Base-by-base conservation (phyloP, 2,797 vertebrate genomes). In the Hippocampus kuda region DNA sequence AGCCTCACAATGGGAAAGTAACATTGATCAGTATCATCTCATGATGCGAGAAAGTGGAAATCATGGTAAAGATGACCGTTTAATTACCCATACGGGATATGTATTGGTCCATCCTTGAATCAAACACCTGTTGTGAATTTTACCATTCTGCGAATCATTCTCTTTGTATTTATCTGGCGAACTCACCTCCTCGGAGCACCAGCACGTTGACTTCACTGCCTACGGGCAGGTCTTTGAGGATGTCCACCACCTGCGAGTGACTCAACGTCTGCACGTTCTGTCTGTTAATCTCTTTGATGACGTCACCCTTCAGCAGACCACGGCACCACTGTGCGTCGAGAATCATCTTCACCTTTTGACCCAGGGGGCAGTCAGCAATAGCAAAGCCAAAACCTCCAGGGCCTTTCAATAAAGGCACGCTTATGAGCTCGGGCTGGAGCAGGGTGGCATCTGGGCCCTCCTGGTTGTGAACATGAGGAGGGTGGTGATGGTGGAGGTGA, bases 291-390 rank as follows among this genome's bases (percentile, higher is more conserved):
- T 99, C 95, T 87, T 97, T 96, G 87, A 99, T 95, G 20, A 99
- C 91, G 0, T 99, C 97, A 1, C 97, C 96, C 76, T 98, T 99
- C 80, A 97, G 90, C 75, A 99, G 88, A 68, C 95, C 97, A 7
- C 93, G 94, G 83, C 97, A 99, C 95, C 96, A 98, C 87, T 99
- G 96, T 24, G 94, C 95, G 18, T 99, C 97, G 88, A 99, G 85
- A 87, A 99, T 98, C 95, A 99, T 99, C 88, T 98, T 99, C 74
- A 99, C 97, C 86, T 98, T 99, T 78, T 99, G 97, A 20, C 97
- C 97, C 8, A 94, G 86, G 1, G 95, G 93, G 76, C 94, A 96
- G 79, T 99, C 97, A 0, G 97, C 96, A 57, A 99, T 99, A 70
- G 97, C 96, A 65, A 99, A 99, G 66, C 97, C 97, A 46, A 99